A percentile compares a stretch with the other conserved stretches of the same genome.
These are phyloP conservation scores for Montipora sp. DNA, from an alignment of 64 coral and sea anemone genomes.

Conservation along the genomic window DNA sequence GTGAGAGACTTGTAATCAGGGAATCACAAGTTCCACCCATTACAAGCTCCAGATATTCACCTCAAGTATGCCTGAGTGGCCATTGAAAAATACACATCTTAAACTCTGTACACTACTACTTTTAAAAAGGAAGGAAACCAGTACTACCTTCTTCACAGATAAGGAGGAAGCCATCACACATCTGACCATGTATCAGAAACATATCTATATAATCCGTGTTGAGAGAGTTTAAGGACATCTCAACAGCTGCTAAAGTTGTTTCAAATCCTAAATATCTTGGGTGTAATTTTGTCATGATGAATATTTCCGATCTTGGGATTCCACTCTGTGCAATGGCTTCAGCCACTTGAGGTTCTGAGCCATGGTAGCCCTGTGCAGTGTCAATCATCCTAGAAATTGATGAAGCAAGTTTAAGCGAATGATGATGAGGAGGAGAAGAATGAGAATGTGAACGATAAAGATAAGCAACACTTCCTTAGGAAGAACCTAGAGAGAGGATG, in stretches of 20 bases:
- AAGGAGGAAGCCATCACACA: constrained; percentile 74
- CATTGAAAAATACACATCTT: too few species aligned
- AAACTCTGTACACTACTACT: too few species aligned
- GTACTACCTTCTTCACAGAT: constrained; percentile 70
- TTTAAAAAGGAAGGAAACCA: not conserved
- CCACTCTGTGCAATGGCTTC: constrained; percentile 80
- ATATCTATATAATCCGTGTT: constrained; percentile 96
- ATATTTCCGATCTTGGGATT: constrained; percentile 78
- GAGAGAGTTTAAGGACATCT: constrained; percentile 78
- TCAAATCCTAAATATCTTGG: constrained; percentile 89
- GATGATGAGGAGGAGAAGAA: not conserved
- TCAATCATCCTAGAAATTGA: constrained; percentile 80
- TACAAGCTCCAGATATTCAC: too few species aligned
- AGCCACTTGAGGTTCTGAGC: constrained; percentile 73
- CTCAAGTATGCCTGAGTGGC: too few species aligned
- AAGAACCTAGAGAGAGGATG: too few species aligned
- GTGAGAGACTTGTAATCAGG: too few species aligned
- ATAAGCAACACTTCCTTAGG: too few species aligned
- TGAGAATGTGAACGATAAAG: not conserved
- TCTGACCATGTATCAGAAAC: constrained; percentile 90
- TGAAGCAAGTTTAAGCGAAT: not conserved
- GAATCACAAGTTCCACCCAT: too few species aligned
- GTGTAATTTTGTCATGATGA: constrained; percentile 97
- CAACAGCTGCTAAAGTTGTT: constrained; percentile 70
- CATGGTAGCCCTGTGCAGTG: constrained; percentile 89